Percentiles rank a stretch among this genome's conserved stretches.
Evolutionary conservation across 2,113 vertebrate genomes (phyloP).

Genomic region (Pan paniscus): DNA sequence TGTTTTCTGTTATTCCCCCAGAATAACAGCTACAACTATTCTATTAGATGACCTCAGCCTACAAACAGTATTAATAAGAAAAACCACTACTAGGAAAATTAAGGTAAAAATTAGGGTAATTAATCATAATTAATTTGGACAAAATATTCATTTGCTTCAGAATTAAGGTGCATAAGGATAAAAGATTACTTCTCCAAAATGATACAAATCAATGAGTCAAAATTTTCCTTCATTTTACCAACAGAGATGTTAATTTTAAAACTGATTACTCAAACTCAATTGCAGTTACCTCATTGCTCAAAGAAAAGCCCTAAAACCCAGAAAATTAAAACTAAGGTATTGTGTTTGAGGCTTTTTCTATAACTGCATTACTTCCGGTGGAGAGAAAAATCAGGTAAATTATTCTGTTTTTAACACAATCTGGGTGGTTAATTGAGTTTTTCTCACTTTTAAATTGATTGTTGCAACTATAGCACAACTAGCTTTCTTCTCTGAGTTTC

Average conservation of each 20-base stretch:
- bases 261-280: constrained; percentile 14
- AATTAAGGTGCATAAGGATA: neutral
- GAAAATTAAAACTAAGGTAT: neutral
- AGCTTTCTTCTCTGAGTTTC: neutral
- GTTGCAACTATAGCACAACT: neutral
- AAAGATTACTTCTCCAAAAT: constrained; percentile 32
- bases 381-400: neutral
- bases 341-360: neutral
- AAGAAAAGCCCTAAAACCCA: neutral
- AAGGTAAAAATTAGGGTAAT: neutral
- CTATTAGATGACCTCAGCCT: neutral
- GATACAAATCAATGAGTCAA: neutral
- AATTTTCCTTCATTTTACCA: neutral
- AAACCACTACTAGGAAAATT: constrained; percentile 28
- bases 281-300: neutral
- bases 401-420: neutral
- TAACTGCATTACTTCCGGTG: neutral
- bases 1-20: neutral
- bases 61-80: neutral
- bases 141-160: constrained; percentile 58
- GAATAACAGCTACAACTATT: neutral
- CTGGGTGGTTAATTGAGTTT: constrained; percentile 17
- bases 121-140: constrained; percentile 50
- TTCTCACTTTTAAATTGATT: constrained; percentile 56
- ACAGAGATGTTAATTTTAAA: constrained; percentile 31